Base-by-base conservation (phyloP, 2,888 invertebrate species). In the Mactromeris polynyma region DNA sequence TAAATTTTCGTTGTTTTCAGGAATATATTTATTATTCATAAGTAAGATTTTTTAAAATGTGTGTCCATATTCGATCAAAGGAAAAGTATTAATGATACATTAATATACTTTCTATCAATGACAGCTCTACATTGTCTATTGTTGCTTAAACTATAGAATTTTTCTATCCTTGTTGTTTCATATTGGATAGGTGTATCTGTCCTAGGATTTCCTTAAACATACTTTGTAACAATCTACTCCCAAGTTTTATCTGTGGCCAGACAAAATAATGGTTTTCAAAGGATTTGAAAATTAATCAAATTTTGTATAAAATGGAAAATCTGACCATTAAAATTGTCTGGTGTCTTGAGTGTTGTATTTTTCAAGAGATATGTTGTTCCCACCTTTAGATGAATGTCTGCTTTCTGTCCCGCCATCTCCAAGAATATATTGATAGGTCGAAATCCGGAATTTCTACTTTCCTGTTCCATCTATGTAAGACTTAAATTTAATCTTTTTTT, bases 401-500 rank as follows among this genome's bases (percentile, higher is more conserved):
- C 58, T 58, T 6, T 42, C 21, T 58, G 58, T 64, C 26, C 11
- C 26, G 0, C 26, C 26, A 9, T 9, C 58, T 64, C 9, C 58
- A 58, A 11, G 0, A 64, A 64, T 64, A 46, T 46, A 26, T 26
- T 64, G 58, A n/a, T 26, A 26, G 9, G 9, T 64, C n/a, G 11
- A 26, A 64, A 64, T n/a, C 9, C n/a, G 26, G 26, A 64, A 64
- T 64, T 64, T 64, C 26, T 26, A 4, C 11, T 64, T 64, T 64
- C 26, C 6, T 64, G 6, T 64, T 21, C 46, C 46, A 46, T 46
- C 9, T 9, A 64, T 26, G n/a, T 26, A 26, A 26, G 58, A 64
- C 58, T 64, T 64, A 64, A n/a, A 64, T 64, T 64, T n/a, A 64
- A 64, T 64, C 58, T 64, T n/a, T 64, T n/a, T 64, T 64, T 64